Evolutionary conservation across 2,888 invertebrate species (phyloP), one percentile per base, ranked within the genome.

Genomic region (Callinectes sapidus): DNA sequence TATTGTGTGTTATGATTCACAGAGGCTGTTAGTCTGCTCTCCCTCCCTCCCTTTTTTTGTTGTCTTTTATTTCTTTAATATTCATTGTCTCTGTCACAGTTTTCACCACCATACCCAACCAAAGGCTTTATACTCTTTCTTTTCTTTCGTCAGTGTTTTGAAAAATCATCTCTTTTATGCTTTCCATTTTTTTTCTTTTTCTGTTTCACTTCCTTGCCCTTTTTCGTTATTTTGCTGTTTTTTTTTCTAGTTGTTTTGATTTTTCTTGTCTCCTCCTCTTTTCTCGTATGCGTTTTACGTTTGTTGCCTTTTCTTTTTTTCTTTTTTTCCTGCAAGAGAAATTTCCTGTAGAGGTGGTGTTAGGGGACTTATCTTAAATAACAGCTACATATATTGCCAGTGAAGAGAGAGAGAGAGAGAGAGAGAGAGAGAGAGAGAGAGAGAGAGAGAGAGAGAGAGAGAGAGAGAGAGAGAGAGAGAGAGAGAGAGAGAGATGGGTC

Each of bases 1-100:
- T 71, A 71, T 13, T 61, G 23, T 28, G 71, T 71, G 71, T 71
- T 71, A 71, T 71, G 71, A 71, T 71, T 71, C 71, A 71, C 71
- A 71, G n/a, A 6, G n/a, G 71, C 71, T 71, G 71, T 71, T 71
- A 71, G 10, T 18, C 71, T 71, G 23, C 61, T 18, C 61, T 16
- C 61, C 61, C 61, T 23, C 23, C 61, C 16, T 61, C 61, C 18
- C 23, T 16, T 18, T 61, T 61, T 61, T 61, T 61, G 10, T 23
- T 61, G 18, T 61, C 18, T 23, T 61, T 61, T 61, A 3, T 5
- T 61, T 61, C 23, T 61, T 23, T 61, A 23, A 5, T 23, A 6
- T 61, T 61, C 61, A 61, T 61, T 23, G 2, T 61, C 61, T 6
- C 23, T 18, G 23, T 61, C 18, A 61, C 61, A 61, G 13, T 61